Evolutionary conservation across 2,888 invertebrate species (phyloP), one percentile per base, ranked within the genome.

Genomic region (Rosalia funebris): DNA sequence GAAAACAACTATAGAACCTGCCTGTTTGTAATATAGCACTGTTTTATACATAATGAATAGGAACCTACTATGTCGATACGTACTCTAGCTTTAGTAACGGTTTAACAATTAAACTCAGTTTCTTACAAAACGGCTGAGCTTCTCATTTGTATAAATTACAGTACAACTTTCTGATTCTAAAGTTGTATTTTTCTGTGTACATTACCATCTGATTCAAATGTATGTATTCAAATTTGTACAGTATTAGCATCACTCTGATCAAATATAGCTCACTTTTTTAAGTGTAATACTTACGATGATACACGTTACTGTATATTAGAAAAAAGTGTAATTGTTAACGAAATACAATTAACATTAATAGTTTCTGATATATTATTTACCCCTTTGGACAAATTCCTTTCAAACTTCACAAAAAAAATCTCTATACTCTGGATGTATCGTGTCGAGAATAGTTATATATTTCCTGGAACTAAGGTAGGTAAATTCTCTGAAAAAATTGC

Each of bases 281-380:
- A 34, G 48, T 48, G 48, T 48, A 37, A 36, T 48, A 37, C 36
- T 11, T 16, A 34, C 19, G 10, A n/a, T 12, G 11, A 44, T 25
- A 36, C 16, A 14, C 11, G n/a, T 48, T 48, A 48, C 5, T 48
- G 48, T 48, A 37, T 11, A 48, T 48, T 48, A 48, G 48, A 11
- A 72, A 66, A 65, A 67, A 69, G 66, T 73, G 70, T 72, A 71
- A 73, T 70, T 74, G 73, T 72, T 68, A 48, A 71, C 69, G 66
- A 71, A 73, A 71, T 73, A 71, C 72, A 74, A 68, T 71, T 74
- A 72, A 70, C 70, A 72, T 71, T 69, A 71, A 73, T 68, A 71
- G 60, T 66, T 60, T 34, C 10, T 45, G 12, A 54, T 56, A 48
- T 55, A 45, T 56, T 25, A n/a, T 25, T 25, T 25, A 25, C 25